These are phyloP conservation scores for Onchidella celtica DNA, from an alignment of 2,888 invertebrate genomes.

Conservation along the genomic window DNA sequence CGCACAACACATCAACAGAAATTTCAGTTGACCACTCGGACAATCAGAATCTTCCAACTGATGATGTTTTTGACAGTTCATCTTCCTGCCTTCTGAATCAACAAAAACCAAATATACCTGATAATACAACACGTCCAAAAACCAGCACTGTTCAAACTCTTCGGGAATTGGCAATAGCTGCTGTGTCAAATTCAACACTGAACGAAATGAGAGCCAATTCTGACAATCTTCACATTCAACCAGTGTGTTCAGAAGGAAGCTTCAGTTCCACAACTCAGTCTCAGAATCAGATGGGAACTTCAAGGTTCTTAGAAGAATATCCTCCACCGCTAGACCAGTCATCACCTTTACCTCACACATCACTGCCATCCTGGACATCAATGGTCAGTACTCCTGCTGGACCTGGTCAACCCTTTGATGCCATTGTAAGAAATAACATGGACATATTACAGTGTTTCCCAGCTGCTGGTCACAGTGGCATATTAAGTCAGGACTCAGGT, in stretches of 20 bases:
- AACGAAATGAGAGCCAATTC: too few species aligned
- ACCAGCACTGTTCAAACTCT: background rate
- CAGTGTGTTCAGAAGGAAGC: too few species aligned
- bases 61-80: conserved; percentile 35
- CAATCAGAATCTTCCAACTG: background rate
- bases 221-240: too few species aligned
- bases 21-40: background rate
- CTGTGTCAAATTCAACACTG: background rate
- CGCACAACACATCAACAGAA: background rate
- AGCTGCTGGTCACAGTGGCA: background rate
- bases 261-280: too few species aligned
- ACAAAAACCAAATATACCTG: too few species aligned
- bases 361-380: too few species aligned
- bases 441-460: too few species aligned
- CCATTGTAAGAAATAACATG: too few species aligned
- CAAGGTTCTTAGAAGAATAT: background rate
- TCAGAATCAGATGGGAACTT: too few species aligned
- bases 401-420: too few species aligned
- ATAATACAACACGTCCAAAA: too few species aligned
- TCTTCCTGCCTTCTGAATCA: background rate
- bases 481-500: background rate
- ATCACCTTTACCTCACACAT: conserved; percentile 2
- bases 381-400: too few species aligned
- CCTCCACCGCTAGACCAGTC: conserved; percentile 3
- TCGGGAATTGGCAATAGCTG: background rate